Conservation (phyloP, 2,888 invertebrate genomes). For the Liodrosophila aerea region DNA sequence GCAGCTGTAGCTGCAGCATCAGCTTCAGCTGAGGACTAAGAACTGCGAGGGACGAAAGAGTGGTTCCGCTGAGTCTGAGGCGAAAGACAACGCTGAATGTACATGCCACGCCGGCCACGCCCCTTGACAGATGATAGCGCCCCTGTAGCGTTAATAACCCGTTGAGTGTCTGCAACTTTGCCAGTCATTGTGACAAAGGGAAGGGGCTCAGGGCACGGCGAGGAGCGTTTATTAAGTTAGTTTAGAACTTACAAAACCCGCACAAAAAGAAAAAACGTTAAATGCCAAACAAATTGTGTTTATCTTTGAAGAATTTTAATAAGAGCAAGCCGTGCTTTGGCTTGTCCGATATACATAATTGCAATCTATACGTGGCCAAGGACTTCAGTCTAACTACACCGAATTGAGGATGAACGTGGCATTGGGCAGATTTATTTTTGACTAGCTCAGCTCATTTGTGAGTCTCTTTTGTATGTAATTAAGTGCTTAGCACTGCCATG, state of each 20-base stretch:
- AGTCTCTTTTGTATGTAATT: conserved; percentile 55
- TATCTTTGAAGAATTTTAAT: conserved; percentile 15
- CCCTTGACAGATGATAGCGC: conserved; percentile 23
- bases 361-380: conserved; percentile 28
- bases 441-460: conserved; percentile 50
- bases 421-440: conserved; percentile 27
- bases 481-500: conserved; percentile 46
- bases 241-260: conserved; percentile 57
- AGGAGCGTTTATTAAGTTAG: conserved; percentile 59
- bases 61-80: conserved; percentile 10
- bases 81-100: conserved; percentile 32
- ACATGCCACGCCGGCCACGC: conserved; percentile 18
- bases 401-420: conserved; percentile 5
- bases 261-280: conserved; percentile 39
- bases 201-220: background rate
- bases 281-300: conserved; percentile 32
- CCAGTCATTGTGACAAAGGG: conserved; percentile 42
- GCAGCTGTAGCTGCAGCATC: conserved; percentile 41
- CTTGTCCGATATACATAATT: conserved; percentile 47
- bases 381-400: background rate
- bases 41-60: background rate
- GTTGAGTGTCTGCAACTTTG: conserved; percentile 60
- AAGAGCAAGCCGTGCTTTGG: conserved; percentile 15
- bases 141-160: conserved; percentile 63
- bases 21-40: background rate